Conservation (phyloP, 2,113 vertebrate species). For the Tonatia bakeri region DNA sequence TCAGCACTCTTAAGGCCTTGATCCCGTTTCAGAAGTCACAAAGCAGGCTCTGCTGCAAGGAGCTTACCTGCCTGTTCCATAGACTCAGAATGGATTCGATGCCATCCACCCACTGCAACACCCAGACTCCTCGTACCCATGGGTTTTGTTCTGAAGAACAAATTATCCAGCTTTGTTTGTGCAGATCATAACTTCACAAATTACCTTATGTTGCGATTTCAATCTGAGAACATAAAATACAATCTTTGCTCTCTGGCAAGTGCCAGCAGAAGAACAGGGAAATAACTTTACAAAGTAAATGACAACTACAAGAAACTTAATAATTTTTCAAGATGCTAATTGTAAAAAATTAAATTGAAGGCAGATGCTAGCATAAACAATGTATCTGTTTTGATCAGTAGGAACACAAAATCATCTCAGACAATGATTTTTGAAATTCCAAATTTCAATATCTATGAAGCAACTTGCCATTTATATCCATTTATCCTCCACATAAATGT, state of each 20-base stretch:
- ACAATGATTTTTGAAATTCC: not conserved
- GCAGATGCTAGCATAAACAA: not conserved
- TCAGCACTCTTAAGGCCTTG: constrained; percentile 42
- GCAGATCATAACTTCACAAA: not conserved
- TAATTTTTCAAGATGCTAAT: not conserved
- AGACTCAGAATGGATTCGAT: constrained; percentile 10
- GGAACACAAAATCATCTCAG: not conserved
- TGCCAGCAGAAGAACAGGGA: not conserved
- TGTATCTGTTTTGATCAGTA: not conserved
- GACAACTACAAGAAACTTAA: not conserved
- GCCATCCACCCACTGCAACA: not conserved
- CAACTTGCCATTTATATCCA: not conserved
- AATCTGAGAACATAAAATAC: not conserved
- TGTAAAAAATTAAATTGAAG: not conserved
- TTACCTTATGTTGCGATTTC: not conserved
- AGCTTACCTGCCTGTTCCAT: not conserved
- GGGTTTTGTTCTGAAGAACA: not conserved
- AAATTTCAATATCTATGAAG: not conserved
- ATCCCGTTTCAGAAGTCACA: constrained; percentile 61
- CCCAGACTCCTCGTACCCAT: not conserved
- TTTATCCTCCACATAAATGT: not conserved
- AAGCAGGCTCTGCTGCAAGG: constrained; percentile 19
- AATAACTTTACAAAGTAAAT: not conserved
- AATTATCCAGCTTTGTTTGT: not conserved
- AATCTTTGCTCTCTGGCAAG: constrained; percentile 30